Base-by-base conservation (phyloP, 2,797 vertebrate genomes). In the Alcedo atthis region DNA sequence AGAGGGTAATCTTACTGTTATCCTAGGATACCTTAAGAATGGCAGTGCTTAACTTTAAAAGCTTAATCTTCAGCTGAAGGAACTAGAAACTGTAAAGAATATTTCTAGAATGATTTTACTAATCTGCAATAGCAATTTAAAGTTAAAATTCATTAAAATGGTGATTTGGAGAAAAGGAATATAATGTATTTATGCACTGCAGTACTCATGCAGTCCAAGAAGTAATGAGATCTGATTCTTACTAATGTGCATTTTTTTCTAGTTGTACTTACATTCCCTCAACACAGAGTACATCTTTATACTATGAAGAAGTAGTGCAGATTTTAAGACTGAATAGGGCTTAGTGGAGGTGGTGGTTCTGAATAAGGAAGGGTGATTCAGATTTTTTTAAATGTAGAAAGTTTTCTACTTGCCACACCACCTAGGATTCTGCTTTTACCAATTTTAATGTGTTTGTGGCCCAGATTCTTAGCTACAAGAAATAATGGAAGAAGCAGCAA, bases 21-120 rank as follows among this genome's bases (percentile, higher is more conserved):
- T 26, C 40, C 80, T 94, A 88, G 94, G 81, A 90, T 87, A 71
- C 58, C 71, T 4, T 49, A 88, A 85, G 63, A 94, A 71, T 79
- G 85, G 42, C 77, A 87, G 81, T 95, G n/a, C 86, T 81, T 86
- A 75, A 92, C 30, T 88, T 87, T 55, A 82, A 89, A 91, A 89
- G 24, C 7, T 28, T 71, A 16, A 64, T 49, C 51, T 90, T 74
- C n/a, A 77, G 19, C n/a, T 76, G 62, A 89, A 92, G 45, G n/a
- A 94, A 64, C 51, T 69, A 43, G 46, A 69, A 84, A 57, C 40
- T 43, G 26, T 28, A 24, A 80, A 28, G 76, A 53, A 10, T 85
- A 57, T 30, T 85, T 81, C 8, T 58, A 82, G 49, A 87, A 71
- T 77, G 5, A 49, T 70, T 4, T 92, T 88, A 64, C 53, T 86